Evolutionary conservation across 2,113 vertebrate species (phyloP), one percentile per base, ranked within the genome.

Genomic region (Dascyllus trimaculatus): DNA sequence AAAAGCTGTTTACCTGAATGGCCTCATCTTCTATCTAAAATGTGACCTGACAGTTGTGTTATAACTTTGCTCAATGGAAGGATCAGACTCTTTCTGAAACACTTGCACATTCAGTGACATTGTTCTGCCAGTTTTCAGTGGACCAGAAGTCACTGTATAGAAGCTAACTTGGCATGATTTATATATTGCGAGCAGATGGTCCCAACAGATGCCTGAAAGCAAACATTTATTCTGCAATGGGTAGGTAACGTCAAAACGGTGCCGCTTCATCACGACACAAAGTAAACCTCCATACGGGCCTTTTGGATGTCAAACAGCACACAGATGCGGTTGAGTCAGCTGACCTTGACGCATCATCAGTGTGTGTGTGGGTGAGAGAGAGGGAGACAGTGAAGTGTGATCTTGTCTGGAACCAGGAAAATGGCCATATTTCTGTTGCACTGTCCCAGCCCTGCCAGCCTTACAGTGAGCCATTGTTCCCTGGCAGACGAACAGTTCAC

Each of bases 401-500:
- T 74, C 48, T 72, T 85, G 65, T 83, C 45, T 64, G 21, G 24
- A 69, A 81, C 43, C 73, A 52, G 77, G 66, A 87, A 76, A 80
- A 45, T 49, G 75, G 68, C 75, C 4, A 32, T 72, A 76, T 67
- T 83, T 81, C 75, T 71, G 51, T 65, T 26, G 45, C 75, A 78
- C 40, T 66, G 65, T 53, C 78, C 66, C 45, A 21, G 59, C 65
- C 46, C 68, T 43, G 60, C 43, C 65, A 21, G 25, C 48, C n/a
- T 81, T 54, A 89, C 81, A 89, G 64, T 80, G 56, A 72, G 43
- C 75, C 78, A 79, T 84, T 85, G 82, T 84, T 76, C 71, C 58
- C 62, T n/a, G 29, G 38, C 15, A 56, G 65, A 84, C 51, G 61
- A 51, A 71, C 65, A 49, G 53, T 52, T 77, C 35, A 38, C 13